Evolutionary conservation across 1,140 invertebrate genomes (phyloP).

Genomic region (Drosophila nikananu): DNA sequence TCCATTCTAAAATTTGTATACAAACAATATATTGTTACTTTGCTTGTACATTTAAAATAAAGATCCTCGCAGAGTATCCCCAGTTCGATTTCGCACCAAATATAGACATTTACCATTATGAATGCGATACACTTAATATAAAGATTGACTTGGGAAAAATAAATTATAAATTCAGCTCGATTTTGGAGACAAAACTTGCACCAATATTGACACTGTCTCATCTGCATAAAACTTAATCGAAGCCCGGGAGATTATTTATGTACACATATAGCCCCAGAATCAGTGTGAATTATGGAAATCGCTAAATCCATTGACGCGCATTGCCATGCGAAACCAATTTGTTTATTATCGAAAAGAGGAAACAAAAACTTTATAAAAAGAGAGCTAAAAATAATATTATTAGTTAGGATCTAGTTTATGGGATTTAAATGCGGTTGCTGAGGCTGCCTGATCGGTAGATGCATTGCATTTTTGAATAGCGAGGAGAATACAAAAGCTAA

Average conservation of each 20-base stretch:
- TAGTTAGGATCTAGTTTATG: slow-evolving; percentile 41
- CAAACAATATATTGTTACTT: too few relatives aligned
- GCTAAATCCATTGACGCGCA: slow-evolving; percentile 24
- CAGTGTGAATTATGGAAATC: slow-evolving; percentile 41
- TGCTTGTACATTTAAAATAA: too few relatives aligned
- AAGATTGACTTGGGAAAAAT: slow-evolving; percentile 40
- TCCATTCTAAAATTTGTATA: too few relatives aligned
- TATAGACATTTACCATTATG: slow-evolving; percentile 10
- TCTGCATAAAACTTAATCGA: slow-evolving; percentile 46
- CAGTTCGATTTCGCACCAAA: neutral
- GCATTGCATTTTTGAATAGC: slow-evolving; percentile 35
- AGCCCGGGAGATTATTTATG: slow-evolving; percentile 42
- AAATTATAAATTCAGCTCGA: slow-evolving; percentile 36
- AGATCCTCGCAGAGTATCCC: slow-evolving; percentile 8
- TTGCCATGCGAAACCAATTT: slow-evolving; percentile 31
- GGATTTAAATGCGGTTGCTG: slow-evolving; percentile 18
- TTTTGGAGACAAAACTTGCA: slow-evolving; percentile 33
- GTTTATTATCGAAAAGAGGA: slow-evolving; percentile 20
- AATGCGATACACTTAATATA: slow-evolving; percentile 38
- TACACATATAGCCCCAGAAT: slow-evolving; percentile 34
- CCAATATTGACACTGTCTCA: slow-evolving; percentile 40
- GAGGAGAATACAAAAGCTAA: slow-evolving; percentile 29
- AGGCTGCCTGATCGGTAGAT: slow-evolving; percentile 21
- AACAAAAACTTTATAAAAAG: slow-evolving; percentile 13
- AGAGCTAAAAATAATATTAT: slow-evolving; percentile 19